phyloP scores from a whole-genome alignment of 2,888 invertebrate genomes.

The Sisyra terminalis region DNA sequence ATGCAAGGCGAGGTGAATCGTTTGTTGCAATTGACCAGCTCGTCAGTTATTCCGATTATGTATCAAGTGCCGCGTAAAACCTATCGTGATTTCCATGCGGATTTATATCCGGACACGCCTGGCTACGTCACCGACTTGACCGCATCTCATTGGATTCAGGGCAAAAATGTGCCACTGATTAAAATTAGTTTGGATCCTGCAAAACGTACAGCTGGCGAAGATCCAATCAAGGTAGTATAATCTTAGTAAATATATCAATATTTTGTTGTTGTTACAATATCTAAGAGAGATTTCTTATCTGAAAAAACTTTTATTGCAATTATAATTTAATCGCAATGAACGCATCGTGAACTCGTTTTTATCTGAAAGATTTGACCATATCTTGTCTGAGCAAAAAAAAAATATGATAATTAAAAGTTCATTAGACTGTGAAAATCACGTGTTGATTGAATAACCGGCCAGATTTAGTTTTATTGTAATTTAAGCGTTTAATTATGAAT shows the following conservation, averaged over 20 bases:
- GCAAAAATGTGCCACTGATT: constrained; percentile 55
- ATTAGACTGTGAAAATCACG: too few relatives aligned
- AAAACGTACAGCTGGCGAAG: constrained; percentile 44
- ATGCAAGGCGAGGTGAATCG: constrained; percentile 96
- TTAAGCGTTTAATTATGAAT: too few relatives aligned
- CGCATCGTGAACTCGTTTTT: not conserved
- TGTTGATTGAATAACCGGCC: too few relatives aligned
- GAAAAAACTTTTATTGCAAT: not conserved
- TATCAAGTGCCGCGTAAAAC: constrained; percentile 75
- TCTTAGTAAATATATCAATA: constrained; percentile 1
- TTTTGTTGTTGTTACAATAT: not conserved
- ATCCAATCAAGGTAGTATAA: constrained; percentile 39
- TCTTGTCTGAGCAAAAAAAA: not conserved
- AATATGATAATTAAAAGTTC: too few relatives aligned
- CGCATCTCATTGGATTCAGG: constrained; percentile 68
- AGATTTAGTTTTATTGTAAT: too few relatives aligned
- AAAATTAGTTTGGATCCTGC: constrained; percentile 74
- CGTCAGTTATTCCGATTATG: constrained; percentile 79
- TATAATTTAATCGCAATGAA: not conserved
- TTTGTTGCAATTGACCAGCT: constrained; percentile 70
- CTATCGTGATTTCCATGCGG: constrained; percentile 73
- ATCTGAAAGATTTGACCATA: not conserved
- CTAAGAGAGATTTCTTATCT: not conserved
- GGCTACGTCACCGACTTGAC: constrained; percentile 65
- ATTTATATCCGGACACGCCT: constrained; percentile 82